A percentile compares a stretch with the other conserved stretches of the same genome.
These are phyloP conservation scores for Leptonema lineaticorne DNA, from an alignment of 1,140 invertebrate species.

Conservation along the genomic window DNA sequence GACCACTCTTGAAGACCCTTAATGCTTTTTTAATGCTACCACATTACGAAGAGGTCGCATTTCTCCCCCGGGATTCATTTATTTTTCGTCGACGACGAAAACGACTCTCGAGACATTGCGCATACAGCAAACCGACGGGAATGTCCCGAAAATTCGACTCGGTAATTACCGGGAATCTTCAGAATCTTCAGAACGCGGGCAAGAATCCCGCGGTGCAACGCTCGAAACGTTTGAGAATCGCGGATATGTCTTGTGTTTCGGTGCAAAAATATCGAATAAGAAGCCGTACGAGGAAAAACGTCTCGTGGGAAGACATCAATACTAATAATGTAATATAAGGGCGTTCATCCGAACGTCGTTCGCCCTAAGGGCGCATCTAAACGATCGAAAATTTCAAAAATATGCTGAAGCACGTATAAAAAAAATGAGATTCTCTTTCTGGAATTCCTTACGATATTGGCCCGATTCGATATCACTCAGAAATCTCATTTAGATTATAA, in stretches of 20 bases:
- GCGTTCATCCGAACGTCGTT: not conserved
- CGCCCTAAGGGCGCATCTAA: too few species aligned
- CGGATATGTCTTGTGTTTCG: not conserved
- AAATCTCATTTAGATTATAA: too few species aligned
- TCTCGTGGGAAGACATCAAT: not conserved
- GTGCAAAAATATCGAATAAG: not conserved
- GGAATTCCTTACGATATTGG: too few species aligned
- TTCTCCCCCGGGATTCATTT: constrained; percentile 11
- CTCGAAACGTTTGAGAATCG: too few species aligned
- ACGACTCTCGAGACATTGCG: constrained; percentile 5
- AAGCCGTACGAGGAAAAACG: not conserved
- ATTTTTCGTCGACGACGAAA: not conserved
- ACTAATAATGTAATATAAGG: too few species aligned
- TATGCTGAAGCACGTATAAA: too few species aligned
- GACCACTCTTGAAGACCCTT: not conserved
- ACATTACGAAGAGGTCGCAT: constrained; percentile 20
- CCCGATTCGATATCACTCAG: too few species aligned
- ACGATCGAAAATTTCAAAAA: too few species aligned
- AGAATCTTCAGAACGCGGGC: too few species aligned
- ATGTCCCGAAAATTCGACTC: not conserved
- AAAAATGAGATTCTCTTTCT: too few species aligned
- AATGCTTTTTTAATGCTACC: constrained; percentile 35
- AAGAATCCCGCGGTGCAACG: too few species aligned
- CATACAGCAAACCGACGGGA: not conserved
- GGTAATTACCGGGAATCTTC: not conserved